Evolutionary conservation across 2,888 invertebrate species (phyloP).

Genomic region (Pandemis heparana): DNA sequence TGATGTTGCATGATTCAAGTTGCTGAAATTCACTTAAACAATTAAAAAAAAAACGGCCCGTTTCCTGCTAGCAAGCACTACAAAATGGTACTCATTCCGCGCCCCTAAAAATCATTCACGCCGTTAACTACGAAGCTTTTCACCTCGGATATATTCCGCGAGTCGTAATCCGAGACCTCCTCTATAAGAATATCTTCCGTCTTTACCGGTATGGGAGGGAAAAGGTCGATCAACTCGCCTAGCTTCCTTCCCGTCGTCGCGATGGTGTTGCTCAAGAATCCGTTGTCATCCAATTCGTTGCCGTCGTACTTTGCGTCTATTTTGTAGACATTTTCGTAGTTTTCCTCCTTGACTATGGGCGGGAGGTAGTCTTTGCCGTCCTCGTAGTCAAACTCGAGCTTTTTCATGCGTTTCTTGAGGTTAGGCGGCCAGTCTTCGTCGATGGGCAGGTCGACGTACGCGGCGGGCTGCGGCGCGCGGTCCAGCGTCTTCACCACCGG

Average conservation of each 20-base stretch:
- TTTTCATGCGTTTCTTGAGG: slow-evolving; percentile 79
- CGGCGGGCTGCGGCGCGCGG: slow-evolving; percentile 62
- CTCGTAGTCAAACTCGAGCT: slow-evolving; percentile 73
- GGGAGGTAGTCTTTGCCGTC: slow-evolving; percentile 74
- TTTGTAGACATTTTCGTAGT: slow-evolving; percentile 70
- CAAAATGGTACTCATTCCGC: slow-evolving; percentile 17
- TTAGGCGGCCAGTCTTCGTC: slow-evolving; percentile 87
- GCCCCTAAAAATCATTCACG: slow-evolving; percentile 44
- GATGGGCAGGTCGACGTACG: slow-evolving; percentile 85
- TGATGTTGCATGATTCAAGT: slow-evolving; percentile 21
- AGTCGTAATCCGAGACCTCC: slow-evolving; percentile 74
- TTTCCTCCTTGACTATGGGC: slow-evolving; percentile 76
- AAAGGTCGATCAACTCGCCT: slow-evolving; percentile 70
- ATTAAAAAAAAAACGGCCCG: neutral
- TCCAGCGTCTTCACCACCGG: slow-evolving; percentile 73
- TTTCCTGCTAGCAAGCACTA: neutral
- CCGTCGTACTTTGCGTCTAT: slow-evolving; percentile 62
- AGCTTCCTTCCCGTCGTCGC: slow-evolving; percentile 74
- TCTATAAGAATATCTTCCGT: slow-evolving; percentile 76
- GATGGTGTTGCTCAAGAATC: slow-evolving; percentile 67
- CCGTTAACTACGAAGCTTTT: slow-evolving; percentile 77
- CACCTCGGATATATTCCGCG: slow-evolving; percentile 71
- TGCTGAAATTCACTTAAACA: slow-evolving; percentile 16
- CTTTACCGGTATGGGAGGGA: slow-evolving; percentile 74
- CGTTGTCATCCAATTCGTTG: slow-evolving; percentile 56